Evolutionary conservation across 1,140 invertebrate genomes (phyloP).

Genomic region (Plutomurus gul): DNA sequence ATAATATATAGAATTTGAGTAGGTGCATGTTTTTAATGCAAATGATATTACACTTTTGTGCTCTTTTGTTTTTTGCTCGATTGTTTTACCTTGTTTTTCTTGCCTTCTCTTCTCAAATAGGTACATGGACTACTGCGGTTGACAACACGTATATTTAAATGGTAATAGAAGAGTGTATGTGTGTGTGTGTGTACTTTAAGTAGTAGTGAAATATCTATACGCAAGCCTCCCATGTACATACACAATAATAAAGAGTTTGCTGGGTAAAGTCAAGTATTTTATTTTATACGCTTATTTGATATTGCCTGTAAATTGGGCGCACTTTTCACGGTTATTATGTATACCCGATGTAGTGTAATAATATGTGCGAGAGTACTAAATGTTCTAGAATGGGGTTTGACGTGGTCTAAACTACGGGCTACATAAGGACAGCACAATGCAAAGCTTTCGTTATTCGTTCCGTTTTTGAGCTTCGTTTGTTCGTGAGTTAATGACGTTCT

Average conservation of each 20-base stretch:
- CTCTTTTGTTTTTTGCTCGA: not conserved
- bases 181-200: not conserved
- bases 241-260: not conserved
- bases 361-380: too few species aligned
- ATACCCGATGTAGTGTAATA: not conserved
- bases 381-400: too few species aligned
- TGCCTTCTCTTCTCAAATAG: not conserved
- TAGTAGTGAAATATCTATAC: conserved; percentile 5
- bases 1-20: conserved; percentile 21
- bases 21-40: conserved; percentile 17
- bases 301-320: not conserved
- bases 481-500: conserved; percentile 25
- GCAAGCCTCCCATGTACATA: too few species aligned
- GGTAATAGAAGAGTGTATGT: too few species aligned
- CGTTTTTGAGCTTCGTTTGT: conserved; percentile 21
- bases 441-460: too few species aligned
- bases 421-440: too few species aligned
- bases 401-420: too few species aligned
- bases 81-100: not conserved
- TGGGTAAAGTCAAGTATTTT: not conserved
- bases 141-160: too few species aligned
- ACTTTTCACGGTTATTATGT: conserved; percentile 22
- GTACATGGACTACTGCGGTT: not conserved
- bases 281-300: conserved; percentile 21
- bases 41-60: not conserved